Evolutionary conservation across 1,140 invertebrate genomes (phyloP), one percentile per base, ranked within the genome.

Genomic region (Drosophila albomicans): DNA sequence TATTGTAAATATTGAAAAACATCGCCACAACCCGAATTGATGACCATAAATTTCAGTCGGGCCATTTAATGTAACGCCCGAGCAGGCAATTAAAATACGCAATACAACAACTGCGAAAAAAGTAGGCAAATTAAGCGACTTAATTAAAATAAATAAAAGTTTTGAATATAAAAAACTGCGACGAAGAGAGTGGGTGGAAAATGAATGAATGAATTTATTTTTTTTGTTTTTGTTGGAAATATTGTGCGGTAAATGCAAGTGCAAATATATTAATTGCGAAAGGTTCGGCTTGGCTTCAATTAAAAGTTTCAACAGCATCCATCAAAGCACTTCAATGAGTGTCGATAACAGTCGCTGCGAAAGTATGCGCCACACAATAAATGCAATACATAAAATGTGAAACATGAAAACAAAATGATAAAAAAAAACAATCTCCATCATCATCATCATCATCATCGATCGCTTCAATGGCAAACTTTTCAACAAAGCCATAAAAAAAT

Each of bases 231-330:
- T 76, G 38, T 48, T 61, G 16, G 11, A 46, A 49, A 49, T 52
- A 66, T 66, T 77, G 69, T 67, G 56, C 32, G 61, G 69, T 71
- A 59, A 72, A 76, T 66, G 54, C 52, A 66, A 76, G 51, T 66
- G 68, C 62, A 78, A 84, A 81, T 77, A 89, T 88, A 87, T 87
- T 87, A 89, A 88, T 88, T 84, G 74, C 75, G 28, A 41, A 56
- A 45, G 10, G 49, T 65, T 75, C 69, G 56, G 54, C 52, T 77
- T 66, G 85, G 85, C 75, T 71, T 75, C 85, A 89, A 88, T 88
- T 88, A 88, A 88, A 88, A 88, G 85, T 88, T 88, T 88, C 65
- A 85, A 74, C 81, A 81, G 70, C 84, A 79, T 69, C 35, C 79
- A 70, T 74, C 78, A 75, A 67, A 64, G 62, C 76, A 67, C 71